A percentile compares a stretch with the other conserved stretches of the same genome.
These are phyloP conservation scores for Xanthia icteritia DNA, from an alignment of 2,888 invertebrate species.

Conservation along the genomic window DNA sequence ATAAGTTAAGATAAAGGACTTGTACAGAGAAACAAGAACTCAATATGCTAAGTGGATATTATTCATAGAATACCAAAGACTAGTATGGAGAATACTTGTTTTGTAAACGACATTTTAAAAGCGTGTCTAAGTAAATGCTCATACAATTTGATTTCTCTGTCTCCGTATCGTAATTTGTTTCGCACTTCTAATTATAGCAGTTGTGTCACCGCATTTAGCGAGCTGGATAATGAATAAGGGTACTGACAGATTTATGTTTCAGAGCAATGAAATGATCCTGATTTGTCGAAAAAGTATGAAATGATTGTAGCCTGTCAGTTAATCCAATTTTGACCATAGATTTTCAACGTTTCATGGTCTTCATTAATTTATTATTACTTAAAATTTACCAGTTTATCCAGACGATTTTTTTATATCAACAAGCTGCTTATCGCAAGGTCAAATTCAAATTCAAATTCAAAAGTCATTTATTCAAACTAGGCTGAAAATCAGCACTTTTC, in stretches of 20 bases:
- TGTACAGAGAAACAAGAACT: slow-evolving; percentile 9
- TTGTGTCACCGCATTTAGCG: slow-evolving; percentile 38
- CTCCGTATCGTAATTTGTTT: slow-evolving; percentile 27
- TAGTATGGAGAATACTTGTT: slow-evolving; percentile 25
- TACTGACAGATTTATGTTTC: slow-evolving; percentile 14
- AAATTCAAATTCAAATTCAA: no score
- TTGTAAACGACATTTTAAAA: slow-evolving; percentile 23
- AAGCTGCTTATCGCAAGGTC: slow-evolving; percentile 51
- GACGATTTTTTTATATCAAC: slow-evolving; percentile 31
- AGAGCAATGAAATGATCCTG: neutral
- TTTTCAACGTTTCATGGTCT: neutral
- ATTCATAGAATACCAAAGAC: slow-evolving; percentile 35
- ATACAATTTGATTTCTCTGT: slow-evolving; percentile 27
- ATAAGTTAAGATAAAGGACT: slow-evolving; percentile 31
- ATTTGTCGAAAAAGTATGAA: neutral
- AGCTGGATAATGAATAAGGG: slow-evolving; percentile 4
- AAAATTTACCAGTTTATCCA: slow-evolving; percentile 14
- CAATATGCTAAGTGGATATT: slow-evolving; percentile 30
- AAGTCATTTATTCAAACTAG: no score
- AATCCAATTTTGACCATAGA: neutral
- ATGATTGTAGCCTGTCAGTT: neutral
- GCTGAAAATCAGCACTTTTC: no score
- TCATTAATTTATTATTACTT: neutral
- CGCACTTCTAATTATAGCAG: slow-evolving; percentile 43
- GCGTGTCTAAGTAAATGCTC: slow-evolving; percentile 44